Conservation (phyloP, 2,797 vertebrate species). For the Falco columbarius region DNA sequence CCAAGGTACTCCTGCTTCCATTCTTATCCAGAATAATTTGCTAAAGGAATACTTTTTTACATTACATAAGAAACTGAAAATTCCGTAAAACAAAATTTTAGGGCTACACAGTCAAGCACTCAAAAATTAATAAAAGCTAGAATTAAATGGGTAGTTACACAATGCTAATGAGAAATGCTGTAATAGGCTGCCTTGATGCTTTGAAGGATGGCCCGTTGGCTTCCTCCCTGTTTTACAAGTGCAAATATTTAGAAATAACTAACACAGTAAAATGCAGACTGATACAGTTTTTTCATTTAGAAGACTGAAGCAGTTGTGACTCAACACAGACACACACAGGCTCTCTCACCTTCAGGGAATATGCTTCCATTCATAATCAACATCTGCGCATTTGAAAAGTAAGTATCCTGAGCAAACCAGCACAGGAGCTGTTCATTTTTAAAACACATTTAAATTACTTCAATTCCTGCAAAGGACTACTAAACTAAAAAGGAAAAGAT, state of each 20-base stretch:
- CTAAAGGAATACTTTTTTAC: background rate
- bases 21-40: background rate
- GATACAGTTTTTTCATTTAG: background rate
- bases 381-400: background rate
- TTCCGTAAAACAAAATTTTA: background rate
- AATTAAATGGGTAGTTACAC: background rate
- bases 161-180: background rate
- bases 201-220: background rate
- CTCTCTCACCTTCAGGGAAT: background rate
- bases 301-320: background rate
- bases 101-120: background rate
- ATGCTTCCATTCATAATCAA: background rate
- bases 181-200: background rate
- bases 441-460: background rate
- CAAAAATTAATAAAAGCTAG: background rate
- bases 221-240: background rate
- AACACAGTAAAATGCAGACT: background rate
- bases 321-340: background rate
- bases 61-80: background rate
- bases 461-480: background rate
- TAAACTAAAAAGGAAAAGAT: background rate
- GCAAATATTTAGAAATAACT: background rate
- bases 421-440: background rate
- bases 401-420: background rate
- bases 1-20: background rate